Evolutionary conservation across 2,888 invertebrate species (phyloP).

Genomic region (Oscheius sp.): DNA sequence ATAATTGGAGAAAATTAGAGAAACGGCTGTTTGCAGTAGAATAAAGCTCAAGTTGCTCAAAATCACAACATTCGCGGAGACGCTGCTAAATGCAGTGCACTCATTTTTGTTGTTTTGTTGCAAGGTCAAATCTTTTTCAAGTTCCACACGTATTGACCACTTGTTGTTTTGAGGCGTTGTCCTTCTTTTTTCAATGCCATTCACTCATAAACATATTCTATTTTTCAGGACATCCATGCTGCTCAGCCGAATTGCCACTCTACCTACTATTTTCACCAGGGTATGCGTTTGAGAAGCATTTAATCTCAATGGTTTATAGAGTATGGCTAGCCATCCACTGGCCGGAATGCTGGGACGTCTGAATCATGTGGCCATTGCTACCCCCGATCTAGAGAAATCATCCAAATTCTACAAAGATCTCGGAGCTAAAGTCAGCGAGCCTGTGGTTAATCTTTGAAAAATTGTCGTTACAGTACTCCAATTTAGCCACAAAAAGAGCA

Average conservation of each 20-base stretch:
- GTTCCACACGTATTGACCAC: neutral
- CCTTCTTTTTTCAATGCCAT: neutral
- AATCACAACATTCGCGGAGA: too few relatives aligned
- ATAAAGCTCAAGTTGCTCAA: neutral
- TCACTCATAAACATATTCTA: neutral
- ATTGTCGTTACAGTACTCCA: neutral
- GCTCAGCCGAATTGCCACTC: neutral
- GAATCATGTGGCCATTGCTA: slow-evolving; percentile 79
- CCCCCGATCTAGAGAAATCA: slow-evolving; percentile 77
- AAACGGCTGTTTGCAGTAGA: neutral
- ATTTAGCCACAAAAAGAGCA: slow-evolving; percentile 77
- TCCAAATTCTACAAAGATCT: slow-evolving; percentile 77
- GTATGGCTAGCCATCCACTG: slow-evolving; percentile 57
- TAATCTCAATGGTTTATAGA: slow-evolving; percentile 40
- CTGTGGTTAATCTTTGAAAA: slow-evolving; percentile 58
- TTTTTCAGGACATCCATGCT: neutral
- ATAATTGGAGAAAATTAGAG: too few relatives aligned
- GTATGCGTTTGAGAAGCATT: neutral
- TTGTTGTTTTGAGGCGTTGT: neutral
- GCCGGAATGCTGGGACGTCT: slow-evolving; percentile 75
- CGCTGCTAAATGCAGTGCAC: too few relatives aligned
- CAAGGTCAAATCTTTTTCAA: neutral
- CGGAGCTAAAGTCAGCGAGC: slow-evolving; percentile 77
- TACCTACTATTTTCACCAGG: neutral
- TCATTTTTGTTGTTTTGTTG: too few relatives aligned